Conservation (phyloP, 2,797 vertebrate genomes). For the Scolopax rusticola region DNA sequence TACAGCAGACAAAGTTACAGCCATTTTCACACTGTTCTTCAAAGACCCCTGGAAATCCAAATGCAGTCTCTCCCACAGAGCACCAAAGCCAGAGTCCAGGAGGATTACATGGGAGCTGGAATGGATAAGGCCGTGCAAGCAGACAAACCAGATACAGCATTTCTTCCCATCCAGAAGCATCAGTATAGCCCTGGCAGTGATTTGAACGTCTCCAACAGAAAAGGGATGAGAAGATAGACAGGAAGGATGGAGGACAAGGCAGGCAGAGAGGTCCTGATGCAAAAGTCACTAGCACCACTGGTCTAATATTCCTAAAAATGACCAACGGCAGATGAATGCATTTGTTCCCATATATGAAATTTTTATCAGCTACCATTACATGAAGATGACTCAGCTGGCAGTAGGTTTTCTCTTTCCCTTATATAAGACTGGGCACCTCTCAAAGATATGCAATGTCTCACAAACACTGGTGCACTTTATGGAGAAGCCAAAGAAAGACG, state of each 20-base stretch:
- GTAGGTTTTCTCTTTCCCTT: not conserved
- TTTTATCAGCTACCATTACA: not conserved
- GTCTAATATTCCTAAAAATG: not conserved
- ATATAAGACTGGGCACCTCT: not conserved
- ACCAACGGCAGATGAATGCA: not conserved
- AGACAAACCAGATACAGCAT: not conserved
- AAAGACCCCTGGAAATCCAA: constrained; percentile 9
- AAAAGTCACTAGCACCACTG: not conserved
- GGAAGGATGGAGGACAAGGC: not conserved
- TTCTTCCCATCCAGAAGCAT: not conserved
- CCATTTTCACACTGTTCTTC: constrained; percentile 38
- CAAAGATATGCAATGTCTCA: not conserved
- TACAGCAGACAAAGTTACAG: not conserved
- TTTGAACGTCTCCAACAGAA: not conserved
- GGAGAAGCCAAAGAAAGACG: not conserved
- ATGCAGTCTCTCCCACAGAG: not conserved
- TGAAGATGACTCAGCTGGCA: constrained; percentile 28
- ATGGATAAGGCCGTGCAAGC: not conserved
- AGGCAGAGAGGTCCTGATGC: not conserved
- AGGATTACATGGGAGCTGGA: not conserved
- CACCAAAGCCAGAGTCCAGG: not conserved
- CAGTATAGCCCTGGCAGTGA: not conserved
- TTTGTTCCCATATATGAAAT: not conserved
- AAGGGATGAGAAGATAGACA: not conserved
- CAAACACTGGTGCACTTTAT: not conserved